phyloP scores from a whole-genome alignment of 1,140 invertebrate genomes.

The Anastrepha ludens region DNA sequence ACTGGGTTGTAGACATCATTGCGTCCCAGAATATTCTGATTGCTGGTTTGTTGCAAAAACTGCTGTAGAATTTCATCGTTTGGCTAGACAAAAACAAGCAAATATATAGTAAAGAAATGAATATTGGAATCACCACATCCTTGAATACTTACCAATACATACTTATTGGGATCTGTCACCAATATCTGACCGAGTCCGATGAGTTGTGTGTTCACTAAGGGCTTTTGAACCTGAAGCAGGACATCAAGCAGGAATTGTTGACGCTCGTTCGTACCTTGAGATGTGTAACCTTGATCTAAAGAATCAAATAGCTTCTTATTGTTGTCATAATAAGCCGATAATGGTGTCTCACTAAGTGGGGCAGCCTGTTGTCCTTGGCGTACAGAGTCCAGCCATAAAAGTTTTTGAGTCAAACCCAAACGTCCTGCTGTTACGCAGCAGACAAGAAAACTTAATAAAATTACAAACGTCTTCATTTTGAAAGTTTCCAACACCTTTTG shows the following conservation, averaged over 20 bases:
- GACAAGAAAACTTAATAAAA: constrained; percentile 8
- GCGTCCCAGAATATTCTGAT: constrained; percentile 68
- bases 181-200: constrained; percentile 72
- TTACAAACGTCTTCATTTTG: constrained; percentile 2
- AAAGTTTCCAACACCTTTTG: neutral
- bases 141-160: constrained; percentile 22
- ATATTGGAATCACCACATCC: neutral
- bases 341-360: neutral
- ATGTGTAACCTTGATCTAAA: neutral
- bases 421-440: constrained; percentile 7
- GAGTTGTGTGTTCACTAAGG: constrained; percentile 62
- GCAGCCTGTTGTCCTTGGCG: neutral
- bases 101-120: neutral
- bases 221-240: constrained; percentile 69
- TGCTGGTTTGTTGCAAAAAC: constrained; percentile 71
- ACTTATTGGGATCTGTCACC: constrained; percentile 11
- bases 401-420: neutral
- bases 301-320: neutral
- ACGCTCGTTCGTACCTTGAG: neutral
- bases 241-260: constrained; percentile 64
- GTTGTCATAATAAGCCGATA: neutral
- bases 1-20: constrained; percentile 56
- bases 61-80: constrained; percentile 59
- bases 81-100: constrained; percentile 53
- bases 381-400: neutral